Base-by-base conservation (phyloP, 1,140 invertebrate genomes). In the Zaprionus capensis region DNA sequence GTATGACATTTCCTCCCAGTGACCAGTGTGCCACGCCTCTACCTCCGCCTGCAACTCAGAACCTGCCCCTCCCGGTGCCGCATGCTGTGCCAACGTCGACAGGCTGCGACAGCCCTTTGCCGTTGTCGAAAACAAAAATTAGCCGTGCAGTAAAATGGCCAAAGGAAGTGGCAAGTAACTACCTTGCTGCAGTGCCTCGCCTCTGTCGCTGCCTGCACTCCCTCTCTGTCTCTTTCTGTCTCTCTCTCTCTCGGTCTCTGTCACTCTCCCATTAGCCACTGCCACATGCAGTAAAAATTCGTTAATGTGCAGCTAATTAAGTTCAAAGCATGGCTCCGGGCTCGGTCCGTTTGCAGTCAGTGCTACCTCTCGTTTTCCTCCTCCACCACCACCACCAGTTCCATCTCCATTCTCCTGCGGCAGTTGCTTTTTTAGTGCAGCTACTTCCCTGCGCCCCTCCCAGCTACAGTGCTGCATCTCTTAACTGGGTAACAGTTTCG, bases 301-400 rank as follows among this genome's bases (percentile, higher is more conserved):
- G 85, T 79, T 91, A 90, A 90, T 90, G 86, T 82, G 85, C 85
- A 80, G 82, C 85, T 90, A 90, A 90, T 90, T 90, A 90, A 90
- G 85, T 90, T 90, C 85, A 90, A 90, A 90, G 85, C 86, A 85
- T 78, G 59, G 79, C 83, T 91, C 34, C 76, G 84, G 85, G 85
- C 82, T 53, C 9, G 38, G 59, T 38, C 59, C 46, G 34, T 64
- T 56, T 41, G 17, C 36, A 72, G 73, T 51, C 58, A 62, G 41
- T 38, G 53, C 41, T 53, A 70, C 49, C 76, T 74, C 80, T 68
- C 55, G 76, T 41, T 38, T 34, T 26, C 76, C 63, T 36, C 28
- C 28, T 36, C 31, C 53, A 46, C 46, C 58, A 46, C 58, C 61
- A 38, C 57, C 51, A 62, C 55, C 62, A 34, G 31, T 11, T 34